Percentiles rank a stretch among this genome's conserved stretches.
Evolutionary conservation across 2,888 invertebrate species (phyloP).

Genomic region (Cosmia pyralina): DNA sequence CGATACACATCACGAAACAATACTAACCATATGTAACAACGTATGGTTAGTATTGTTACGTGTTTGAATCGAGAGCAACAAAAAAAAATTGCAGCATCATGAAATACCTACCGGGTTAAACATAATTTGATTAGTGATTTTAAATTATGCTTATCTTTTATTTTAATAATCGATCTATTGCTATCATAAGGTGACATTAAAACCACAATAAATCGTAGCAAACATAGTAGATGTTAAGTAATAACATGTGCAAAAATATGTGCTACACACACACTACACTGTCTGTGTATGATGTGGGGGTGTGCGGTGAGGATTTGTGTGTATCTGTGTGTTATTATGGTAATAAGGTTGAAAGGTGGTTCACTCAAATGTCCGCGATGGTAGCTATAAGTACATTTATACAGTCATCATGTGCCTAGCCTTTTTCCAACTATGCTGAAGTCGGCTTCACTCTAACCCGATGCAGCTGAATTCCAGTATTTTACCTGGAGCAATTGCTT

Average conservation of each 20-base stretch:
- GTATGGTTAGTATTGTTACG: no score
- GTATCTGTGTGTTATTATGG: no score
- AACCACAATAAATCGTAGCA: background rate
- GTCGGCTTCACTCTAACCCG: background rate
- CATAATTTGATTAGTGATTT: constrained; percentile 18
- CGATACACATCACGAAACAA: background rate
- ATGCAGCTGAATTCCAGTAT: background rate
- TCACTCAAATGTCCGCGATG: no score
- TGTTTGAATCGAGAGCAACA: no score
- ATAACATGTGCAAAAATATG: background rate
- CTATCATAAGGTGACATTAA: constrained; percentile 12
- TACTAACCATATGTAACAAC: background rate
- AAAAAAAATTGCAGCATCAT: no score
- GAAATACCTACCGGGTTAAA: no score
- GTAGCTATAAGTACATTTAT: background rate
- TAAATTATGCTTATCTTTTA: constrained; percentile 17
- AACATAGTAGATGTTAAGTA: background rate
- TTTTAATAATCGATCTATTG: constrained; percentile 15
- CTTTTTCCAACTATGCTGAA: background rate
- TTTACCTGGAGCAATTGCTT: background rate
- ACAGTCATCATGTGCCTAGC: background rate
- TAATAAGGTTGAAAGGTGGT: no score
- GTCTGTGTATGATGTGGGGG: no score
- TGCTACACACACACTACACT: background rate
- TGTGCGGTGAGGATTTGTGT: no score